These are phyloP conservation scores for Heloderma charlesbogerti DNA, from an alignment of 2,113 vertebrate genomes.

Conservation along the genomic window DNA sequence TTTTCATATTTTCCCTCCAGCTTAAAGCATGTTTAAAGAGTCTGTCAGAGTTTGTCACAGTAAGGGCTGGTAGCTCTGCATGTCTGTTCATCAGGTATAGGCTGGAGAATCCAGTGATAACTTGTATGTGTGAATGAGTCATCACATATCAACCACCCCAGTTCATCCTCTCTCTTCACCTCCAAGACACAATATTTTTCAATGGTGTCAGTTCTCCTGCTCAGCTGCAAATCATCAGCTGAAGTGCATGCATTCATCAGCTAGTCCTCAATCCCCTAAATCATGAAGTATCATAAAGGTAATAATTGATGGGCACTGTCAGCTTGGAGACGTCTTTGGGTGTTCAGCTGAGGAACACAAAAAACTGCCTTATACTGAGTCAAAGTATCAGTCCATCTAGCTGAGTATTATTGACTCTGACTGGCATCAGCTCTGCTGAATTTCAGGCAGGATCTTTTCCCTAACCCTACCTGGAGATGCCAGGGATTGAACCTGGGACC, in stretches of 20 bases:
- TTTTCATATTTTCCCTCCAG: neutral
- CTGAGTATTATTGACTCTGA: too few species aligned
- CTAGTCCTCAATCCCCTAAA: too few species aligned
- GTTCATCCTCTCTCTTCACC: neutral
- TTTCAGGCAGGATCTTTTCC: too few species aligned
- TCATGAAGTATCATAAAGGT: neutral
- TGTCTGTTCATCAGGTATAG: neutral
- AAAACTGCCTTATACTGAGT: too few species aligned
- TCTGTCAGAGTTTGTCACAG: neutral
- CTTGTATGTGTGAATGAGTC: neutral
- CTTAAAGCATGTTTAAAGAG: neutral
- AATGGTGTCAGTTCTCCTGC: neutral
- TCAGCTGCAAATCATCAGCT: neutral
- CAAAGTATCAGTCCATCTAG: too few species aligned
- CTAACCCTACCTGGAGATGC: too few species aligned
- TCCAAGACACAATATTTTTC: neutral
- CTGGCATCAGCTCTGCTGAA: too few species aligned
- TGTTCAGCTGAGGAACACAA: neutral
- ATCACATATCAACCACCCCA: neutral
- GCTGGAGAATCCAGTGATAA: neutral
- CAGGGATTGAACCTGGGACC: too few species aligned
- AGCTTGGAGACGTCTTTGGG: neutral
- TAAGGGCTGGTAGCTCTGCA: too few species aligned
- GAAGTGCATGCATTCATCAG: too few species aligned
- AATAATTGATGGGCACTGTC: neutral